Conservation (phyloP, 2,888 invertebrate species). For the Orthosia incerta region DNA sequence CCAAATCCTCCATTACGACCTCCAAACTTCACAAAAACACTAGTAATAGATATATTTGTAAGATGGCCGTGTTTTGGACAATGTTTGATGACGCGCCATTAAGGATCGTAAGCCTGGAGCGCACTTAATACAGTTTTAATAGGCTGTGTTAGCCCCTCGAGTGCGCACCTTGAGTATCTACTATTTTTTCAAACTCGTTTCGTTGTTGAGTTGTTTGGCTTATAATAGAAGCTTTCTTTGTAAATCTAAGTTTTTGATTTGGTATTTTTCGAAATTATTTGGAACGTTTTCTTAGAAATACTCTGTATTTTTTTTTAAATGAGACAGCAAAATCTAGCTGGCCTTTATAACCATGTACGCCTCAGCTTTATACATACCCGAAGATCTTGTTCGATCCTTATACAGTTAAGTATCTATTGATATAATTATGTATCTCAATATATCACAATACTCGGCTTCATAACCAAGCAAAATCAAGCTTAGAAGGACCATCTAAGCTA, state of each 20-base stretch:
- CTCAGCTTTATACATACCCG: too few species aligned
- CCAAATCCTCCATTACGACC: conserved; percentile 2
- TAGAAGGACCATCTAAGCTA: too few species aligned
- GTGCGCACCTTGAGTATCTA: conserved; percentile 47
- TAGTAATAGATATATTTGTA: conserved; percentile 51
- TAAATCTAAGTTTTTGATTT: conserved; percentile 10
- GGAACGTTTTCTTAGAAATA: neutral
- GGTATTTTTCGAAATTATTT: neutral
- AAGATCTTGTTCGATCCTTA: too few species aligned
- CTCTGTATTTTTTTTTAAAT: too few species aligned
- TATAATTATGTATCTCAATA: too few species aligned
- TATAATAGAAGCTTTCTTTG: conserved; percentile 19
- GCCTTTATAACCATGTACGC: too few species aligned
- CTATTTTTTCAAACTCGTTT: conserved; percentile 50
- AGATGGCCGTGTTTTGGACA: conserved; percentile 69
- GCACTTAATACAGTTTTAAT: conserved; percentile 80
- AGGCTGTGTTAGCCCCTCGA: conserved; percentile 64
- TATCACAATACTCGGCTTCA: too few species aligned
- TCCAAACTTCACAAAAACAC: conserved; percentile 39
- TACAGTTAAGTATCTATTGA: too few species aligned
- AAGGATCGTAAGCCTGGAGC: conserved; percentile 73
- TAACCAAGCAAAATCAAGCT: too few species aligned
- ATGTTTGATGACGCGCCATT: conserved; percentile 78
- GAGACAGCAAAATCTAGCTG: too few species aligned
- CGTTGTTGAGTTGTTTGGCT: conserved; percentile 29